Conservation (phyloP, 2,113 vertebrate species). For the Erythrocebus patas region DNA sequence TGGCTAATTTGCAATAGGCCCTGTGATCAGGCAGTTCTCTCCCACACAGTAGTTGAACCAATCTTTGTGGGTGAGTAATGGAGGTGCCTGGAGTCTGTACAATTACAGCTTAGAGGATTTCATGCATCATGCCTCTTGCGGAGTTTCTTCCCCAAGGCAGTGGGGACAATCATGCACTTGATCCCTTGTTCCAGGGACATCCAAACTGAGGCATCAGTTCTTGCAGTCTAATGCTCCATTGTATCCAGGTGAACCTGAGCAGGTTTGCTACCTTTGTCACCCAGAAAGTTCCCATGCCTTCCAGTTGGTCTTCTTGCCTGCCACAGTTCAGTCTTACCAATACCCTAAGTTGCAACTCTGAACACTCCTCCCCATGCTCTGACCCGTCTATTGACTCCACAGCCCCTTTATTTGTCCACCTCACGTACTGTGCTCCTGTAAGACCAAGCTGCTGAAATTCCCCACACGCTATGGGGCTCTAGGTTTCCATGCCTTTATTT, state of each 20-base stretch:
- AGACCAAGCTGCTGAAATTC: too few relatives aligned
- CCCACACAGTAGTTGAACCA: not conserved
- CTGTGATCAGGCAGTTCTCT: not conserved
- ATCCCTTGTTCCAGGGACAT: not conserved
- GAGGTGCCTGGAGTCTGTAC: not conserved
- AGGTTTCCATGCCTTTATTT: not conserved
- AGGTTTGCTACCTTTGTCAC: not conserved
- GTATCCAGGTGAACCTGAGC: too few relatives aligned
- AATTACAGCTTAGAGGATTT: not conserved
- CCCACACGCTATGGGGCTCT: accelerated
- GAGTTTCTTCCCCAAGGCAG: not conserved
- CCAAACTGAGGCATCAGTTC: accelerated
- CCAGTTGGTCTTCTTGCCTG: not conserved
- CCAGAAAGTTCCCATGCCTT: not conserved
- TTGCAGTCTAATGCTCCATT: not conserved
- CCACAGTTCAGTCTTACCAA: too few relatives aligned
- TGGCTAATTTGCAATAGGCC: not conserved
- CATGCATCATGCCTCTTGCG: accelerated
- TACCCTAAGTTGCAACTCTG: not conserved
- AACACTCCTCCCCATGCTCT: not conserved
- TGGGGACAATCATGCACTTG: not conserved
- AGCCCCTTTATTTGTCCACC: accelerated
- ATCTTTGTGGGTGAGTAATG: not conserved
- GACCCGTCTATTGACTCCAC: not conserved
- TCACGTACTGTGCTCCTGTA: accelerated